These are phyloP conservation scores for Yoshiicerus persimilis DNA, from an alignment of 1,140 invertebrate genomes.

Conservation along the genomic window DNA sequence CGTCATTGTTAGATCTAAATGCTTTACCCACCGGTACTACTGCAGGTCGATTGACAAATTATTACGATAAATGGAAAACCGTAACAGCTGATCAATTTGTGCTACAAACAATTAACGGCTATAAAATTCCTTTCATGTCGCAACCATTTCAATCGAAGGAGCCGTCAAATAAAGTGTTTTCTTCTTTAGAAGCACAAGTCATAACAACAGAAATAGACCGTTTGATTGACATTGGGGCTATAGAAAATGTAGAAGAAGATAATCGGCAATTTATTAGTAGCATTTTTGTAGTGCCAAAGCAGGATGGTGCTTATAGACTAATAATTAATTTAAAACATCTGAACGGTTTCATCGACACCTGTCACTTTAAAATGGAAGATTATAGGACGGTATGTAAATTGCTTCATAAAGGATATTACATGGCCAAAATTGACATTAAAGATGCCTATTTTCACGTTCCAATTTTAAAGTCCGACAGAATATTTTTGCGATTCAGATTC, in stretches of 20 bases:
- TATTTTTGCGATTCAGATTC: constrained; percentile 37
- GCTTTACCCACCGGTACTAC: too few relatives aligned
- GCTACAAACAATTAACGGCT: not conserved
- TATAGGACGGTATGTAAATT: not conserved
- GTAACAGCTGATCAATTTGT: not conserved
- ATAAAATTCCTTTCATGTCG: not conserved
- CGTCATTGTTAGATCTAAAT: too few relatives aligned
- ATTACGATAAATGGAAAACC: too few relatives aligned
- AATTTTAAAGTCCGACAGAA: not conserved
- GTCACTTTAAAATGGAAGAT: constrained; percentile 16
- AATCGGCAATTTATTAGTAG: constrained; percentile 5
- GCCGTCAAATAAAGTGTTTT: not conserved
- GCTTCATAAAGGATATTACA: not conserved
- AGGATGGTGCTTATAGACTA: not conserved
- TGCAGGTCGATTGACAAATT: too few relatives aligned
- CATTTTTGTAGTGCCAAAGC: not conserved
- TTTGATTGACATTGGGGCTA: not conserved
- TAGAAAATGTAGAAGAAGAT: not conserved
- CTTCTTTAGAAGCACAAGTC: not conserved
- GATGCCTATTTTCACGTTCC: constrained; percentile 41
- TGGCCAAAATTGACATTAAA: constrained; percentile 31
- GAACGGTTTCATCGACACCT: not conserved
- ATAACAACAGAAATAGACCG: not conserved
- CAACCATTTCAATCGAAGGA: not conserved
- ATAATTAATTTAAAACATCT: not conserved